Evolutionary conservation across 2,888 invertebrate species (phyloP).

Genomic region (Bombylius discolor): DNA sequence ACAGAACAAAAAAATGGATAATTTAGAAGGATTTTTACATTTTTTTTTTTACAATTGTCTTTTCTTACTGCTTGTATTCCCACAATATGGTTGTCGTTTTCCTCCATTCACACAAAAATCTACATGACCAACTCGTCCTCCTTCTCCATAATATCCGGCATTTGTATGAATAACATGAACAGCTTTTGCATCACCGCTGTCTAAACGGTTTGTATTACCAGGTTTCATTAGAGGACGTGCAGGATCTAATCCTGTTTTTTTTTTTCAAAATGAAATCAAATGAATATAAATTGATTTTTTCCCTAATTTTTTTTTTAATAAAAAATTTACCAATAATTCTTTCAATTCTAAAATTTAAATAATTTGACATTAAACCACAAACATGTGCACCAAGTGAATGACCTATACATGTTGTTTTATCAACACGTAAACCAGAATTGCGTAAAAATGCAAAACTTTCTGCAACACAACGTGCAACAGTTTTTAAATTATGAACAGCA

Average conservation of each 20-base stretch:
- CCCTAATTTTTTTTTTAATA: too few species aligned
- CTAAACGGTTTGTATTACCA: conserved; percentile 48
- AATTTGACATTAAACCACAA: conserved; percentile 62
- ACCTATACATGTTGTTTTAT: conserved; percentile 59
- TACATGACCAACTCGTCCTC: conserved; percentile 57
- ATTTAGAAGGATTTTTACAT: neutral
- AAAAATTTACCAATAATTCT: conserved; percentile 49
- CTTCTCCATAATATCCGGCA: conserved; percentile 66
- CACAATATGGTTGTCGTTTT: conserved; percentile 58
- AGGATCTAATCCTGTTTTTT: conserved; percentile 50
- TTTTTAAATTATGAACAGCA: conserved; percentile 59
- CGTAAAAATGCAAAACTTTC: conserved; percentile 49
- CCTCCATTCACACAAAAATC: conserved; percentile 74
- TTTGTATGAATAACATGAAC: conserved; percentile 70
- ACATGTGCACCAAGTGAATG: conserved; percentile 66
- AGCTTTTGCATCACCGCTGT: conserved; percentile 60
- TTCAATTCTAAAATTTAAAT: conserved; percentile 56
- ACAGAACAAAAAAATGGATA: neutral
- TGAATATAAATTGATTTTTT: neutral
- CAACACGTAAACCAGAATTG: conserved; percentile 50
- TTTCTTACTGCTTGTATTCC: conserved; percentile 51
- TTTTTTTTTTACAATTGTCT: neutral
- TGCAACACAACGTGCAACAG: conserved; percentile 57
- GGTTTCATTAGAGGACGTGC: conserved; percentile 58
- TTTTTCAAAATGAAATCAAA: neutral